Evolutionary conservation across 1,140 invertebrate species (phyloP), one percentile per base, ranked within the genome.

Genomic region (Drosophila ironensis): DNA sequence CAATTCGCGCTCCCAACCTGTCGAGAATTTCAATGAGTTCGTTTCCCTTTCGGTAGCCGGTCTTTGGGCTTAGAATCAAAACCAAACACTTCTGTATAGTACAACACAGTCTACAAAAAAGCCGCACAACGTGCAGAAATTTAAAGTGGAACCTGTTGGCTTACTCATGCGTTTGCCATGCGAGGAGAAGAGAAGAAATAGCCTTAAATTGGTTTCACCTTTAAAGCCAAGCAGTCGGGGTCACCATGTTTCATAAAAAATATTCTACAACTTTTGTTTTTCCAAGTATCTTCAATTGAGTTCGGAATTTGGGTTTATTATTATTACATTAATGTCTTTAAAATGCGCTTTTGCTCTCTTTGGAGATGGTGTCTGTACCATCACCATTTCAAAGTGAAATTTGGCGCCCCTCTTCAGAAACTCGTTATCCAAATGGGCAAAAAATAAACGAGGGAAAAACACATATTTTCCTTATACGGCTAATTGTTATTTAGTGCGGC

Each of bases 1-100:
- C 73, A 73, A 78, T 84, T 78, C 73, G 78, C 73, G 64, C 59
- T 37, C 54, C 64, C 48, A 70, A 64, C 73, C 76, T 71, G 80
- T 67, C 54, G 71, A 67, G 78, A 84, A 84, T 84, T 84, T 86
- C 80, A 84, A 84, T 86, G 80, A 84, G 78, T 84, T 84, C 80
- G 80, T 86, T 84, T 84, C 80, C 78, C 80, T 84, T 84, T 84
- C 78, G 73, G 78, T 77, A 73, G 78, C 60, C 67, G 27, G 14
- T 53, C 41, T 51, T 40, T 19, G 54, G 47, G 19, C 22, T 44
- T 20, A 52, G 48, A 42, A 48, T 16, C 57, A 67, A 38, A 40
- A 67, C 22, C 53, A 24, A 25, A 30, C 16, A 14, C n/a, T n/a
- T n/a, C n/a, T n/a, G n/a, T n/a, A n/a, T n/a, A n/a, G n/a, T n/a